Percentiles rank a stretch among this genome's conserved stretches.
These are phyloP conservation scores for Cephonodes hylas DNA, from an alignment of 2,888 invertebrate species.

Conservation along the genomic window DNA sequence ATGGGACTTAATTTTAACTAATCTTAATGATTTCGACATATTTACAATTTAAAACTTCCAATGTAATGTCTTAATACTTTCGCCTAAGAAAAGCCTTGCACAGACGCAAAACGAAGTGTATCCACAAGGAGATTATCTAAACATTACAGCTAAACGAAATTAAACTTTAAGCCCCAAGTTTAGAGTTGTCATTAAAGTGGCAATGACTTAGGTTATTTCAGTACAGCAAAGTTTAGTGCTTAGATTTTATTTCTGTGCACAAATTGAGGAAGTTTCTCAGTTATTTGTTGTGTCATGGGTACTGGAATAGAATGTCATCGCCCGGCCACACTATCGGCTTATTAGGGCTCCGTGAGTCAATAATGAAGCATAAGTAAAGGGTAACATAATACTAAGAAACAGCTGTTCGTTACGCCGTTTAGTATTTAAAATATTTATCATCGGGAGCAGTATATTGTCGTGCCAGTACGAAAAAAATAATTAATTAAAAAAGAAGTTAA, in stretches of 20 bases:
- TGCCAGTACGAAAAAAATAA: too few species aligned
- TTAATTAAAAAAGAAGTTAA: too few species aligned
- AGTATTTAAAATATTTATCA: too few species aligned
- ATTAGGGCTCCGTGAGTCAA: neutral
- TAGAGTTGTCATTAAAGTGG: neutral
- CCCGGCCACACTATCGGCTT: neutral
- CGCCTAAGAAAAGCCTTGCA: neutral
- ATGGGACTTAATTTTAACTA: too few species aligned
- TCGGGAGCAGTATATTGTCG: too few species aligned
- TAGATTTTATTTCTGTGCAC: conserved; percentile 2
- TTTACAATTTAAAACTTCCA: neutral
- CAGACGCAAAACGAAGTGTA: neutral
- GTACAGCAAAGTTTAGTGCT: conserved; percentile 16
- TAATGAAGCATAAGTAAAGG: neutral
- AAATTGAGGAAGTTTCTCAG: neutral
- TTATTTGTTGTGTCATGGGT: neutral
- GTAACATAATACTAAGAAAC: too few species aligned
- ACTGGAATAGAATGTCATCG: neutral
- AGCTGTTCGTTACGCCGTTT: too few species aligned
- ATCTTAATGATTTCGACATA: too few species aligned
- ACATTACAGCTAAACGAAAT: neutral
- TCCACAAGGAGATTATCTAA: neutral
- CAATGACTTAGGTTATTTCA: neutral
- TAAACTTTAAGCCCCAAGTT: neutral
- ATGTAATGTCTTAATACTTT: neutral